These are phyloP conservation scores for Tetropium fuscum DNA, from an alignment of 2,888 invertebrate species.

Conservation along the genomic window DNA sequence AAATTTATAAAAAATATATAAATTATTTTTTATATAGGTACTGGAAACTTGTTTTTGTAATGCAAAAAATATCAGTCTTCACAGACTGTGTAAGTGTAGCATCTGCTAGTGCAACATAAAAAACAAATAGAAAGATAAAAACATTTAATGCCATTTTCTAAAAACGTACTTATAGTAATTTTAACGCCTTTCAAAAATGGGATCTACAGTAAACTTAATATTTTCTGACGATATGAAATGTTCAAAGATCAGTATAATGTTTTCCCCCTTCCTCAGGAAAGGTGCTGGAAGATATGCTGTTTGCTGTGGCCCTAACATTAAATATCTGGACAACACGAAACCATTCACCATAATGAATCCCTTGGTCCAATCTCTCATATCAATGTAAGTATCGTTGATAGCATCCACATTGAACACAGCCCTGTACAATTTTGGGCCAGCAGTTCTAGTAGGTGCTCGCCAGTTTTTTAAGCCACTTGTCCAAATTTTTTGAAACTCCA, in stretches of 20 bases:
- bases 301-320: constrained; percentile 80
- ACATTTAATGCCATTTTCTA: background rate
- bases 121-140: no score
- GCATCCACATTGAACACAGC: constrained; percentile 65
- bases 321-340: constrained; percentile 86
- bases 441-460: constrained; percentile 79
- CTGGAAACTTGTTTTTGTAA: no score
- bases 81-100: no score
- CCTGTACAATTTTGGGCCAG: constrained; percentile 73
- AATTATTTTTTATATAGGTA: no score
- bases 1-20: no score
- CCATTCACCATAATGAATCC: constrained; percentile 87
- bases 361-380: constrained; percentile 86
- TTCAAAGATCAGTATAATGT: constrained; percentile 58
- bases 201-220: constrained; percentile 46
- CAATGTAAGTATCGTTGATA: constrained; percentile 82
- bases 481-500: constrained; percentile 68
- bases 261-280: constrained; percentile 70
- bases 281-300: constrained; percentile 86
- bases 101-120: no score
- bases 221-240: constrained; percentile 49
- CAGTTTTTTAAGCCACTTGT: constrained; percentile 53
- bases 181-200: constrained; percentile 24
- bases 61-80: no score
- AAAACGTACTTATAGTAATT: background rate